Evolutionary conservation across 2,113 vertebrate genomes (phyloP).

Genomic region (Stigmatopora argus): DNA sequence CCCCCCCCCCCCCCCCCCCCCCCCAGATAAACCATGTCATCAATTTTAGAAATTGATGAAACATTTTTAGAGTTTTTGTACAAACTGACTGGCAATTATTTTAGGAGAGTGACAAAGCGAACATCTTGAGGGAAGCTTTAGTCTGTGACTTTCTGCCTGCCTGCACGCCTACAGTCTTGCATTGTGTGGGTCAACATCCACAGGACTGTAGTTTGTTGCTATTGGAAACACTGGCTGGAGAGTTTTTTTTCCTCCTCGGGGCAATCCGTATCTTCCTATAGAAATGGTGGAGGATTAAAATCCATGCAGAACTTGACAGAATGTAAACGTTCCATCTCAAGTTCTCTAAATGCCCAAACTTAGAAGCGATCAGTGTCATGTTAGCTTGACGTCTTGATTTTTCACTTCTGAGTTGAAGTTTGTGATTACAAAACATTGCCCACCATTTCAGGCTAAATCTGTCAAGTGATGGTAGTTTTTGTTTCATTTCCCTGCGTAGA

Average conservation of each 20-base stretch:
- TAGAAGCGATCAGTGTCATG: not conserved
- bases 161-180: not conserved
- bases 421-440: not conserved
- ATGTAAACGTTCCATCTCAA: not conserved
- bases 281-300: constrained; percentile 9
- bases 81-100: too few species aligned
- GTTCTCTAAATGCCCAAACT: not conserved
- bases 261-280: not conserved
- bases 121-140: not conserved
- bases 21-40: too few species aligned
- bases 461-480: not conserved
- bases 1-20: too few species aligned
- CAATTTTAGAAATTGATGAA: too few species aligned
- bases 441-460: constrained; percentile 2
- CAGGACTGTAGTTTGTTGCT: constrained; percentile 3
- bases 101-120: not conserved
- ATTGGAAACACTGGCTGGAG: constrained; percentile 6
- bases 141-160: not conserved
- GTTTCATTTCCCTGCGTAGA: constrained; percentile 86
- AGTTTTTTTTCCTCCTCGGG: not conserved
- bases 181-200: not conserved
- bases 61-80: too few species aligned
- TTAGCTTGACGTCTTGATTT: not conserved
- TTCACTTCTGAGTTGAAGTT: constrained; percentile 10
- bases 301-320: not conserved